Conservation (phyloP, 2,113 vertebrate species). For the Actinemys pallida region DNA sequence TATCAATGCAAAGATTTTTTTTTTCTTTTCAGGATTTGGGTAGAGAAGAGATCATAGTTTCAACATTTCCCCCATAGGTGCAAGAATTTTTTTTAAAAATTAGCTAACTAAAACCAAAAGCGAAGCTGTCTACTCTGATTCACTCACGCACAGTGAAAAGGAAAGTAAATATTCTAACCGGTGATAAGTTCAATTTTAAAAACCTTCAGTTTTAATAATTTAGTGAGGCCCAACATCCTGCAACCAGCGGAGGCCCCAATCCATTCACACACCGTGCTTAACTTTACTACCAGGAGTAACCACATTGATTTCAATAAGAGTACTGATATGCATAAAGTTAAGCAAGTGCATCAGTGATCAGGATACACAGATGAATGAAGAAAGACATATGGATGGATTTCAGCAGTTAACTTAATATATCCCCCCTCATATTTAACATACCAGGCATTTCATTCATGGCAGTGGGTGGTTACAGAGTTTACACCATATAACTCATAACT, state of each 20-base stretch:
- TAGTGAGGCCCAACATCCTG: not conserved
- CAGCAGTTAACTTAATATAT: conserved; percentile 38
- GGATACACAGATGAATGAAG: conserved; percentile 61
- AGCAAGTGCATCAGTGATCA: conserved; percentile 36
- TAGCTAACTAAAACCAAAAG: conserved; percentile 18
- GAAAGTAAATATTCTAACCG: not conserved
- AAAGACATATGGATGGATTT: conserved; percentile 67
- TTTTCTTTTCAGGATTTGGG: not conserved
- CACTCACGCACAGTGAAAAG: not conserved
- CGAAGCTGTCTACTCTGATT: not conserved
- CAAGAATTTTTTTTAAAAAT: not conserved
- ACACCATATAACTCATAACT: not conserved
- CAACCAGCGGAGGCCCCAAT: not conserved
- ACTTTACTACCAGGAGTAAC: conserved; percentile 35
- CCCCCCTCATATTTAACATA: conserved; percentile 43
- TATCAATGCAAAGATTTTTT: conserved; percentile 3
- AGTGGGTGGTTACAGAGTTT: conserved; percentile 22
- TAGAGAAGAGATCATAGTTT: conserved; percentile 23
- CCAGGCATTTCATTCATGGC: conserved; percentile 45
- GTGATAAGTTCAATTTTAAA: conserved; percentile 33
- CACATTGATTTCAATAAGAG: conserved; percentile 45
- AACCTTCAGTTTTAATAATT: conserved; percentile 27
- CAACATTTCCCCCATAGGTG: conserved; percentile 6
- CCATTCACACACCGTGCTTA: not conserved
- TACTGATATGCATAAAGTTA: conserved; percentile 51